These are phyloP conservation scores for Mesaphorura yosii DNA, from an alignment of 1,140 invertebrate species.

Conservation along the genomic window DNA sequence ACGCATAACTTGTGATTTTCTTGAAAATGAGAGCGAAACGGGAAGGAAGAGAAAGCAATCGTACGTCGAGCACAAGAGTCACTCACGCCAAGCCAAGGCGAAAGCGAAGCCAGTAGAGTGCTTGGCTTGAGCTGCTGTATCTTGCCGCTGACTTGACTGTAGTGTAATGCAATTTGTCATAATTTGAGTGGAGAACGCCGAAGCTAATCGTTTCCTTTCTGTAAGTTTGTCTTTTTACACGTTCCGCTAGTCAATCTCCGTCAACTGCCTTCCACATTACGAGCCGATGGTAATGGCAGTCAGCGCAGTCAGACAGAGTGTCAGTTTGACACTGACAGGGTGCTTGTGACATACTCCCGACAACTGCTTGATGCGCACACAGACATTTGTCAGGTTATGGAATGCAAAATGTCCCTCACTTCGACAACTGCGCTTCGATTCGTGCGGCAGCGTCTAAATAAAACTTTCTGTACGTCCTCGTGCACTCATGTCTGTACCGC, in stretches of 20 bases:
- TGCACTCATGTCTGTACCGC: too few relatives aligned
- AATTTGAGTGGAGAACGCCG: slow-evolving; percentile 31
- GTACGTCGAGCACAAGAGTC: slow-evolving; percentile 17
- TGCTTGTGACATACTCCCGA: slow-evolving; percentile 23
- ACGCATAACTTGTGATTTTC: slow-evolving; percentile 32
- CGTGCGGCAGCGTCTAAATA: too few relatives aligned
- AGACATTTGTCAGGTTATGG: slow-evolving; percentile 12
- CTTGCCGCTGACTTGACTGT: too few relatives aligned
- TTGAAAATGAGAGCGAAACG: neutral
- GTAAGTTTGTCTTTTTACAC: slow-evolving; percentile 25
- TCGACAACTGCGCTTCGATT: too few relatives aligned
- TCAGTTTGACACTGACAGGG: slow-evolving; percentile 27
- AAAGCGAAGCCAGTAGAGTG: too few relatives aligned
- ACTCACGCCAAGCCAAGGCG: neutral
- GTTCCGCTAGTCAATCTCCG: slow-evolving; percentile 30
- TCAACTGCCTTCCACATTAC: too few relatives aligned
- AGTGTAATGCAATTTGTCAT: slow-evolving; percentile 31
- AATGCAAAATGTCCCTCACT: slow-evolving; percentile 27
- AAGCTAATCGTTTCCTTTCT: slow-evolving; percentile 28
- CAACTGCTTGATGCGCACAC: slow-evolving; percentile 21
- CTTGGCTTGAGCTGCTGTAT: too few relatives aligned
- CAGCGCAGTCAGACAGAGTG: slow-evolving; percentile 20
- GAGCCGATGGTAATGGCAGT: too few relatives aligned
- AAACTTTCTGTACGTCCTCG: too few relatives aligned
- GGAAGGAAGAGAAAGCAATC: neutral